Base-by-base conservation (phyloP, 1,140 invertebrate species). In the Sinonovacula constricta region DNA sequence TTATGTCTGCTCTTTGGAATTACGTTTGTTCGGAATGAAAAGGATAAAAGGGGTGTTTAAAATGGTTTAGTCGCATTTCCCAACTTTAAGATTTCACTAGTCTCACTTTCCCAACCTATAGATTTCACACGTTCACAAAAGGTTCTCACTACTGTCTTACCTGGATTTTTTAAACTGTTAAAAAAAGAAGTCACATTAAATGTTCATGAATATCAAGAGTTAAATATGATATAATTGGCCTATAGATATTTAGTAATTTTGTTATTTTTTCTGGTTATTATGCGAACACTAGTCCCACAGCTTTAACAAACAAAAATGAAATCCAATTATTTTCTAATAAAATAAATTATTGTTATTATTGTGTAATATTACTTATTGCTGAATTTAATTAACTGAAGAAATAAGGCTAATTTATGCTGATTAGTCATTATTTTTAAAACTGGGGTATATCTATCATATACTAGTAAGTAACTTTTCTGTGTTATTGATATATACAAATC, bases 231-330 rank as follows among this genome's bases (percentile, higher is more conserved):
- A 45, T 45, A 45, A 45, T 18, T 45, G 39, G 39, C 39, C 7
- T 45, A 10, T 45, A 45, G 39, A 45, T 45, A 45, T 45, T 45
- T 10, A 45, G 7, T 10, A 45, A 10, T 45, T n/a, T n/a, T n/a
- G n/a, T n/a, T n/a, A n/a, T n/a, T n/a, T n/a, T n/a, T 45, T 45
- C n/a, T n/a, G n/a, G n/a, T 45, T 45, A 7, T 45, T 7, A 45
- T 45, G 18, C 18, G 39, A 45, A 45, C 39, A 45, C 39, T 10
- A 45, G 39, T 45, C 39, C 7, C 39, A 45, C 39, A 45, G 39
- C 39, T 45, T 45, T 45, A 45, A 45, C 39, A 45, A 45, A 45
- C 39, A 45, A 45, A 45, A 45, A 45, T 45, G 39, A 45, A 45
- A 45, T 10, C 39, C 39, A 45, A 45, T 45, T 10, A 45, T 45